Evolutionary conservation across 2,113 vertebrate genomes (phyloP).

Genomic region (Rostratula benghalensis): DNA sequence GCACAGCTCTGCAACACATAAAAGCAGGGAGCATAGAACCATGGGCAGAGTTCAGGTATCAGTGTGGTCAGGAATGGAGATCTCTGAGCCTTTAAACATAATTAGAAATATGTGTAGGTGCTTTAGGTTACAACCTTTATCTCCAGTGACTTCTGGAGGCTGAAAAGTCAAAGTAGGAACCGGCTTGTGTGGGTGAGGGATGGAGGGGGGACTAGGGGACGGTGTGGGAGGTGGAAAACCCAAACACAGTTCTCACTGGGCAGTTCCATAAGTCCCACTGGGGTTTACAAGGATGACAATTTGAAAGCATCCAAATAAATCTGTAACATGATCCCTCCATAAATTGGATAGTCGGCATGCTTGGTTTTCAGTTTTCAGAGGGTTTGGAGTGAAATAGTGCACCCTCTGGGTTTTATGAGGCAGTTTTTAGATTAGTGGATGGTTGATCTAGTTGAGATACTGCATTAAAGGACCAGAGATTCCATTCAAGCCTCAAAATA

Average conservation of each 20-base stretch:
- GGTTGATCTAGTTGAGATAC: not conserved
- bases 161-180: not conserved
- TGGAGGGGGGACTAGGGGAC: rapidly evolving
- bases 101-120: not conserved
- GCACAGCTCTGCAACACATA: rapidly evolving
- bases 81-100: not conserved
- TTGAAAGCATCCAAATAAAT: not conserved
- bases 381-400: not conserved
- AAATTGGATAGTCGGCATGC: not conserved
- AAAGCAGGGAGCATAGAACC: not conserved
- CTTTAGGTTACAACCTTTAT: not conserved
- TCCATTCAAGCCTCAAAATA: not conserved
- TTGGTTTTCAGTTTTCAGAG: not conserved
- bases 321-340: not conserved
- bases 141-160: not conserved
- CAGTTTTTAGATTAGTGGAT: not conserved
- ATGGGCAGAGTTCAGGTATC: not conserved
- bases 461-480: not conserved
- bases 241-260: not conserved
- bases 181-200: not conserved
- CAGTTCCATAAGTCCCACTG: not conserved
- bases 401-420: not conserved
- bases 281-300: not conserved
- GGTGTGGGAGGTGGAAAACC: not conserved
- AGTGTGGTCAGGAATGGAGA: not conserved